phyloP scores from a whole-genome alignment of 2,797 vertebrate species.

The Siniperca undulata region DNA sequence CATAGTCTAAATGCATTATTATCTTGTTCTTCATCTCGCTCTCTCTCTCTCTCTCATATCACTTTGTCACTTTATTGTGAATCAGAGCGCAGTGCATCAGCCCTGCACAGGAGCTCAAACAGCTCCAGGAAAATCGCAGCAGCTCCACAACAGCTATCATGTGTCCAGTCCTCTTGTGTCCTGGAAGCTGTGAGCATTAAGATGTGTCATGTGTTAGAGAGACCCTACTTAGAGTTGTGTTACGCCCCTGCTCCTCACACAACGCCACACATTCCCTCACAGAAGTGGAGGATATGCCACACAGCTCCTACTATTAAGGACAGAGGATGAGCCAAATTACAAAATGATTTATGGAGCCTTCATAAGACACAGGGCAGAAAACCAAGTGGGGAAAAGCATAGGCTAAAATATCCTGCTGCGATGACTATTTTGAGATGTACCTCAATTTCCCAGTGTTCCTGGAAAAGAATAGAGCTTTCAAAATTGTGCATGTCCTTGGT shows the following conservation, averaged over 20 bases:
- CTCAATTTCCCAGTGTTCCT: slow-evolving; percentile 43
- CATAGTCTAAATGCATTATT: slow-evolving; percentile 35
- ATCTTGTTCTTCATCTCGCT: slow-evolving; percentile 23
- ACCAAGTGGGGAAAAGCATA: slow-evolving; percentile 56
- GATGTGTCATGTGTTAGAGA: slow-evolving; percentile 57
- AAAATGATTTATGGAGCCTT: slow-evolving; percentile 75
- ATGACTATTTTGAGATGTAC: slow-evolving; percentile 51
- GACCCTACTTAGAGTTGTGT: slow-evolving; percentile 60
- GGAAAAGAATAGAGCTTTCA: slow-evolving; percentile 15
- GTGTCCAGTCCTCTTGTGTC: slow-evolving; percentile 62
- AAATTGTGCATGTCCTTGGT: background rate
- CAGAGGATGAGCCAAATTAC: slow-evolving; percentile 64
- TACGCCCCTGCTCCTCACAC: slow-evolving; percentile 43
- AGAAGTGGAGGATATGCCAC: slow-evolving; percentile 42
- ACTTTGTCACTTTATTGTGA: slow-evolving; percentile 39
- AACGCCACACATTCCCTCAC: slow-evolving; percentile 29
- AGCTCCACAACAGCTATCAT: slow-evolving; percentile 48
- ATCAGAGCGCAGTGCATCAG: slow-evolving; percentile 34
- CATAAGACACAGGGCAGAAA: slow-evolving; percentile 58
- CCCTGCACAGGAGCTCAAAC: slow-evolving; percentile 23
- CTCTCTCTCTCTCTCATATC: slow-evolving; percentile 32
- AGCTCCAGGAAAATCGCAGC: slow-evolving; percentile 39
- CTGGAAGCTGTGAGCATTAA: slow-evolving; percentile 59
- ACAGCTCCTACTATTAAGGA: slow-evolving; percentile 66
- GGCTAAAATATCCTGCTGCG: slow-evolving; percentile 32